A percentile compares a stretch with the other conserved stretches of the same genome.
Conservation (phyloP, 2,797 vertebrate genomes). For the Tadarida brasiliensis region DNA sequence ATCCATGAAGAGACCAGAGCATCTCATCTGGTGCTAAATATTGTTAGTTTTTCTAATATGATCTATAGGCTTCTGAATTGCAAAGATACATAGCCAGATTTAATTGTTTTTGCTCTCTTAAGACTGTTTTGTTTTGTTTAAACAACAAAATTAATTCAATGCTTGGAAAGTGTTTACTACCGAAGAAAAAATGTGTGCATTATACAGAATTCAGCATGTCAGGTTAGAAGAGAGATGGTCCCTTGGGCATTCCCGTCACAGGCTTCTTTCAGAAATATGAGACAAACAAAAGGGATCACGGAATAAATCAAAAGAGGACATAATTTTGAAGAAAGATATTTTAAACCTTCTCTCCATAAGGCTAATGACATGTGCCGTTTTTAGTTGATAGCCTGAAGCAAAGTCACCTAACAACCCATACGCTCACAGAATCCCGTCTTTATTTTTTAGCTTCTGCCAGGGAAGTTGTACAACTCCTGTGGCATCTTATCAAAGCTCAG, state of each 20-base stretch:
- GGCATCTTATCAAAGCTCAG: conserved; percentile 61
- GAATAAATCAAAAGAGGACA: conserved; percentile 71
- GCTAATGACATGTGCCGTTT: conserved; percentile 71
- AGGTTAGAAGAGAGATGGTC: conserved; percentile 10
- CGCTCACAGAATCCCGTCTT: conserved; percentile 76
- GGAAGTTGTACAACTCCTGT: conserved; percentile 57
- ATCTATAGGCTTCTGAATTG: conserved; percentile 10
- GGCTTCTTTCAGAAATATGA: conserved; percentile 62
- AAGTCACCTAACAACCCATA: conserved; percentile 70
- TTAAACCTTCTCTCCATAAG: conserved; percentile 61
- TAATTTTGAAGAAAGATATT: conserved; percentile 75
- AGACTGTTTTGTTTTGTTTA: neutral
- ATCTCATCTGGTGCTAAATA: neutral
- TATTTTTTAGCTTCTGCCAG: conserved; percentile 70
- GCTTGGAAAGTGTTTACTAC: conserved; percentile 63
- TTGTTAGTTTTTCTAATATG: conserved; percentile 37
- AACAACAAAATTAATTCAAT: conserved; percentile 56
- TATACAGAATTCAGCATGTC: conserved; percentile 61
- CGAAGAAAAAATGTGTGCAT: conserved; percentile 48
- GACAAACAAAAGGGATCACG: conserved; percentile 47
- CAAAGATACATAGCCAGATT: neutral
- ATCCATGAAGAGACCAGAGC: neutral
- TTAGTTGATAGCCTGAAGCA: conserved; percentile 76
- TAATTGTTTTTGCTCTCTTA: conserved; percentile 14
- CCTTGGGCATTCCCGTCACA: neutral